phyloP scores from a whole-genome alignment of 2,113 vertebrate species.

The Cavia aperea region DNA sequence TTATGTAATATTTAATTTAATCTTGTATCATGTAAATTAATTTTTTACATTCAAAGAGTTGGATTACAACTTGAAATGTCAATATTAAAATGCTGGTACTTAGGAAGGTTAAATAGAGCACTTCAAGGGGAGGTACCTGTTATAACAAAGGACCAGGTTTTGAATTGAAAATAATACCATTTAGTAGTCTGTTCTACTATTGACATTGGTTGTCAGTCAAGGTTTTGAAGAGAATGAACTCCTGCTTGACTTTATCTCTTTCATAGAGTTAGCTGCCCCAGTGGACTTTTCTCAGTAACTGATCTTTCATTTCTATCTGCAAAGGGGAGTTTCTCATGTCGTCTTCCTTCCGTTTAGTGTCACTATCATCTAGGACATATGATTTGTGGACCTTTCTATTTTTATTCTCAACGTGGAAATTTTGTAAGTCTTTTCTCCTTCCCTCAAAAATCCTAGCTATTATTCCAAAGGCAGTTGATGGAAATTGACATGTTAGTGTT shows the following conservation, averaged over 20 bases:
- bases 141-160: not conserved
- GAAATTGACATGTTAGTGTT: slow-evolving; percentile 27
- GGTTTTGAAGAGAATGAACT: not conserved
- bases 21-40: not conserved
- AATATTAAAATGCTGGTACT: not conserved
- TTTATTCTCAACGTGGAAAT: slow-evolving; percentile 31
- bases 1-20: not conserved
- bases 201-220: not conserved
- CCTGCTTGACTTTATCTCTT: not conserved
- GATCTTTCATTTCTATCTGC: not conserved
- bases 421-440: not conserved
- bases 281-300: not conserved
- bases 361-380: not conserved
- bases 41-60: not conserved
- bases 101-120: not conserved
- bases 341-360: not conserved
- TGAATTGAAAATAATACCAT: not conserved
- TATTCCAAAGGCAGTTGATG: not conserved
- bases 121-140: not conserved
- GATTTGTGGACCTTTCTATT: not conserved
- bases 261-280: not conserved
- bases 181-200: not conserved
- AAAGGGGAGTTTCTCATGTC: not conserved
- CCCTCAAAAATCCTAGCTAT: not conserved
- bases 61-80: not conserved